These are phyloP conservation scores for Ovibos moschatus DNA, from an alignment of 2,113 vertebrate species.

Conservation along the genomic window DNA sequence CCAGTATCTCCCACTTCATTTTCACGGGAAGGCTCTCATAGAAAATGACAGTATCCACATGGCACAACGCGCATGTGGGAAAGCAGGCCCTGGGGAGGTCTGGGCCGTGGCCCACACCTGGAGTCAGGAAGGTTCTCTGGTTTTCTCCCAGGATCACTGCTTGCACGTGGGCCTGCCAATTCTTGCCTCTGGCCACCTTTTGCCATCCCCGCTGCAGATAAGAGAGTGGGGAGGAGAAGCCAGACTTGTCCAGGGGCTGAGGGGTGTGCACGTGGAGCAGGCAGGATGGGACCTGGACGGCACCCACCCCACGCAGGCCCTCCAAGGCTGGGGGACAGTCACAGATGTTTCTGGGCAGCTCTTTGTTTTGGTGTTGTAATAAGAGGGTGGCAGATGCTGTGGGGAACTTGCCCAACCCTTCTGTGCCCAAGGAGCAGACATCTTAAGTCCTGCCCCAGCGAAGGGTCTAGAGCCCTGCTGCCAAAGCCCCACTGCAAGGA, in stretches of 20 bases:
- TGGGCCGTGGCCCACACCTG: neutral
- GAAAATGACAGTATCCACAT: neutral
- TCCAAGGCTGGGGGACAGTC: neutral
- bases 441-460: neutral
- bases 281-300: neutral
- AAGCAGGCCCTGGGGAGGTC: neutral
- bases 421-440: neutral
- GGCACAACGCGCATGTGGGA: neutral
- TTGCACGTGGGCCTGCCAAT: neutral
- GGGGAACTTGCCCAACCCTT: neutral
- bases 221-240: neutral
- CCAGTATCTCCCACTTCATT: neutral
- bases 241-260: neutral
- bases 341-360: neutral
- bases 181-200: neutral
- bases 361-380: neutral
- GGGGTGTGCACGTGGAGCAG: accelerated
- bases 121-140: neutral
- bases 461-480: neutral
- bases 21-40: neutral
- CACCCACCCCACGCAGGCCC: neutral
- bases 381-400: neutral
- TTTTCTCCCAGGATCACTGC: neutral
- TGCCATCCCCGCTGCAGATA: neutral
- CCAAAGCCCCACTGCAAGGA: neutral